Base-by-base conservation (phyloP, 2,888 invertebrate genomes). In the Piscicola geometra region DNA sequence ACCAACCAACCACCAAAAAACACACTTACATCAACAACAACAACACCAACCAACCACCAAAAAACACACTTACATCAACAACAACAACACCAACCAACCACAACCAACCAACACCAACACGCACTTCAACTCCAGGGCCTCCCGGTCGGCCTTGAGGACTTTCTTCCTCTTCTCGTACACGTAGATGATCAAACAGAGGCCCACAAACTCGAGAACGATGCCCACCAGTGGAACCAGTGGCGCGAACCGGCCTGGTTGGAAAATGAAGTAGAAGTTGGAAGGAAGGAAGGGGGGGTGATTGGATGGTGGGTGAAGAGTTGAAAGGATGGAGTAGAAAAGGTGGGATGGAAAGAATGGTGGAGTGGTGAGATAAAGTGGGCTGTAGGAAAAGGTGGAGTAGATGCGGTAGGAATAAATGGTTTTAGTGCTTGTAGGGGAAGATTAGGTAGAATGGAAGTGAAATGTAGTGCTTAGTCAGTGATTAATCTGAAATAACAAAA, bases 161-260 rank as follows among this genome's bases (percentile, higher is more conserved):
- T 52, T 47, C 0, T 70, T 71, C 47, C 36, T 71, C 47, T 70
- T 71, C 64, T 76, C 76, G 71, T 76, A 76, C 30, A 71, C 1
- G 9, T 41, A 76, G 47, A 76, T 76, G 71, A 76, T 64, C 9
- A 71, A 35, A n/a, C 41, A 35, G 21, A 76, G 67, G 47, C 71
- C 64, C 33, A 76, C 25, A 33, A 76, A 56, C 52, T 76, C 71
- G 15, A 76, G 21, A 33, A 71, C 41, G 25, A 76, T 36, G 12
- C 76, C 76, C 0, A 70, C 47, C 47, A 76, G 66, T 12, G 76
- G 76, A 28, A 60, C 50, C 47, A 76, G 33, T 0, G 71, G 47
- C n/a, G 76, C 76, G 35, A 76, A 71, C 71, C 47, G 71, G 32
- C 76, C 76, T 76, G 70, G 2, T 15, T n/a, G 47, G 21, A 47